phyloP scores from a whole-genome alignment of 1,140 invertebrate genomes.

The Batillaria attramentaria region DNA sequence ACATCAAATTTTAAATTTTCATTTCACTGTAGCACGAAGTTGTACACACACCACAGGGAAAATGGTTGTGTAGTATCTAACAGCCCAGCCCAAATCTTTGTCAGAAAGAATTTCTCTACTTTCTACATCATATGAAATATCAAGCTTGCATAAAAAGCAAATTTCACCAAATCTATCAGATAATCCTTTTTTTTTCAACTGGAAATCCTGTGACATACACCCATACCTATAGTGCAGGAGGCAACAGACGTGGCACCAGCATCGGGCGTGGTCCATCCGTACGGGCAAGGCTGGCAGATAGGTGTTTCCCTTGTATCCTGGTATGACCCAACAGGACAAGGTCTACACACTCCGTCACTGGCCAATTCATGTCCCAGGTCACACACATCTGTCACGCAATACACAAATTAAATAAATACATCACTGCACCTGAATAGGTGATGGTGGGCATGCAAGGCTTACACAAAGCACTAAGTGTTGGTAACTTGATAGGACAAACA shows the following conservation, averaged over 20 bases:
- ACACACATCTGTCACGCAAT: slow-evolving; percentile 35
- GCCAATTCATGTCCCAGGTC: slow-evolving; percentile 37
- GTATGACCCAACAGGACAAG: slow-evolving; percentile 46
- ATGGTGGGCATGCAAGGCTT: too few relatives aligned
- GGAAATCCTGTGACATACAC: neutral
- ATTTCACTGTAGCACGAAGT: neutral
- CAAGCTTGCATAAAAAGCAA: too few relatives aligned
- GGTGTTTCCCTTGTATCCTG: slow-evolving; percentile 26
- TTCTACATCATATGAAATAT: too few relatives aligned
- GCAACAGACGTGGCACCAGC: slow-evolving; percentile 27
- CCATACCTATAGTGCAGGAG: slow-evolving; percentile 35
- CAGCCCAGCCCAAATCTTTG: too few relatives aligned
- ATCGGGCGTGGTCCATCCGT: slow-evolving; percentile 36
- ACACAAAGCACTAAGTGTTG: too few relatives aligned
- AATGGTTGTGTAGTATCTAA: too few relatives aligned
- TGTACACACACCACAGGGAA: too few relatives aligned
- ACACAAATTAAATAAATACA: too few relatives aligned
- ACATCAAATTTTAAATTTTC: neutral
- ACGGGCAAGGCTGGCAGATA: slow-evolving; percentile 38
- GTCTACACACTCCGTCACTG: slow-evolving; percentile 33
- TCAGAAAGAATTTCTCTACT: too few relatives aligned
- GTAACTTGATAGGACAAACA: too few relatives aligned
- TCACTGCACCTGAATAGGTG: too few relatives aligned
- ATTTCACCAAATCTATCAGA: too few relatives aligned
- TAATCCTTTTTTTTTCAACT: neutral